Percentiles rank a stretch among this genome's conserved stretches.
phyloP scores from a whole-genome alignment of 1,140 invertebrate species.

The Penaeus vannamei region DNA sequence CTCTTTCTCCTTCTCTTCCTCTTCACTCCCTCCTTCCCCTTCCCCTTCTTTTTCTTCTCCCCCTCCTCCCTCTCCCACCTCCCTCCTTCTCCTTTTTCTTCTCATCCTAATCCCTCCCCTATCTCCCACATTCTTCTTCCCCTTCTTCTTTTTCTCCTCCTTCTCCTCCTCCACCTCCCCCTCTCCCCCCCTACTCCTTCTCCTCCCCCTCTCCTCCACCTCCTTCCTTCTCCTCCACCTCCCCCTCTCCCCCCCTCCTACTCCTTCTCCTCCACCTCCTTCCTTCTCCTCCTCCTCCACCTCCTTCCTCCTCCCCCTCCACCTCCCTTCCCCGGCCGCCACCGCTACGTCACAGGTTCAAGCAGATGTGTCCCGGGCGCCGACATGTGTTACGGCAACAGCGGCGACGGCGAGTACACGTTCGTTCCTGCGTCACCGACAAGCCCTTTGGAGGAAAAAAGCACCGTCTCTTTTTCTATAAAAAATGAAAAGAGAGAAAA shows the following conservation, averaged over 20 bases:
- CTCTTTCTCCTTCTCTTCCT: not conserved
- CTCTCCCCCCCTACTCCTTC: not conserved
- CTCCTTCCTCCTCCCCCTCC: not conserved
- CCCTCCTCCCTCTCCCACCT: too few species aligned
- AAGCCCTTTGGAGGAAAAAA: too few species aligned
- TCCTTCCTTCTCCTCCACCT: not conserved
- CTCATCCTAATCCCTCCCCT: not conserved
- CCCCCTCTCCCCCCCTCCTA: not conserved
- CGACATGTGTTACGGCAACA: too few species aligned
- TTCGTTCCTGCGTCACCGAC: too few species aligned
- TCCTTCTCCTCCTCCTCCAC: not conserved
- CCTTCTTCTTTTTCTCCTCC: not conserved
- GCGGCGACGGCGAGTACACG: too few species aligned
- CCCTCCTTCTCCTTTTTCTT: not conserved
- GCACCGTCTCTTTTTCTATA: too few species aligned
- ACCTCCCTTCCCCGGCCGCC: not conserved
- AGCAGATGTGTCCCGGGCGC: too few species aligned
- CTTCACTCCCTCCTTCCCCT: not conserved
- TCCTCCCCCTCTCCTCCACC: not conserved
- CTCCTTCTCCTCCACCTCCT: not conserved
- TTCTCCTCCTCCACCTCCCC: not conserved
- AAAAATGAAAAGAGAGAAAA: too few species aligned
- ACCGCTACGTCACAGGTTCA: not conserved
- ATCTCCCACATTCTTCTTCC: not conserved
- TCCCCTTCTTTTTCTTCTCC: not conserved